Evolutionary conservation across 2,113 vertebrate species (phyloP).

Genomic region (Anas platyrhynchos): DNA sequence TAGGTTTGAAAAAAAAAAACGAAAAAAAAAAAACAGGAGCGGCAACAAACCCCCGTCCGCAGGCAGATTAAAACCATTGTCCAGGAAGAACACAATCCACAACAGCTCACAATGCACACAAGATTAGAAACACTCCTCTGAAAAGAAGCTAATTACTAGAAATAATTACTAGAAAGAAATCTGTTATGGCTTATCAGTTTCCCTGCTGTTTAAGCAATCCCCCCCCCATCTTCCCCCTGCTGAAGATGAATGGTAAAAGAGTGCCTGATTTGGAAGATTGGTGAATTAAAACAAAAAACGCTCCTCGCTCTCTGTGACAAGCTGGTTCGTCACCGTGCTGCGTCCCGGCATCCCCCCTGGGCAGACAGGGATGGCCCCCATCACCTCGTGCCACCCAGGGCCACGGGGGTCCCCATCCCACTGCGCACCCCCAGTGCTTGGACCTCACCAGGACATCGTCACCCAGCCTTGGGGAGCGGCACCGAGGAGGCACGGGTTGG

Average conservation of each 20-base stretch:
- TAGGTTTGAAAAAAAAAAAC: background rate
- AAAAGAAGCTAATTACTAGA: conserved; percentile 74
- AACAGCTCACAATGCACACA: conserved; percentile 42
- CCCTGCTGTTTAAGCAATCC: background rate
- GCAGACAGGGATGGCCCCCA: background rate
- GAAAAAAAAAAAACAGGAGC: background rate
- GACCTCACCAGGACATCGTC: accelerated
- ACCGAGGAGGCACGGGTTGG: background rate
- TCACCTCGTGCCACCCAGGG: background rate
- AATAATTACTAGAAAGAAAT: conserved; percentile 73
- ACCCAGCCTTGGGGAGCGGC: accelerated
- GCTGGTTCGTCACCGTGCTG: accelerated
- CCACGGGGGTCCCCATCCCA: background rate
- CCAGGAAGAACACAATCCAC: conserved; percentile 17
- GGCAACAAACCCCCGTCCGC: background rate
- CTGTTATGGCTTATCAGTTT: conserved; percentile 56
- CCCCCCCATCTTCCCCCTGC: background rate
- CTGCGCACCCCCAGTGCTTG: background rate
- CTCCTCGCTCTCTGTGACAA: background rate
- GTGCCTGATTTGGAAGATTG: background rate
- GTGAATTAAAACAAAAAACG: background rate
- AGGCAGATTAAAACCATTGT: conserved; percentile 55
- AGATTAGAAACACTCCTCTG: conserved; percentile 60
- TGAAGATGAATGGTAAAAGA: background rate
- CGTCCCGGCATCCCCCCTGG: background rate